Percentiles rank a stretch among this genome's conserved stretches.
phyloP scores from a whole-genome alignment of 2,888 invertebrate genomes.

The Incurvaria masculella region DNA sequence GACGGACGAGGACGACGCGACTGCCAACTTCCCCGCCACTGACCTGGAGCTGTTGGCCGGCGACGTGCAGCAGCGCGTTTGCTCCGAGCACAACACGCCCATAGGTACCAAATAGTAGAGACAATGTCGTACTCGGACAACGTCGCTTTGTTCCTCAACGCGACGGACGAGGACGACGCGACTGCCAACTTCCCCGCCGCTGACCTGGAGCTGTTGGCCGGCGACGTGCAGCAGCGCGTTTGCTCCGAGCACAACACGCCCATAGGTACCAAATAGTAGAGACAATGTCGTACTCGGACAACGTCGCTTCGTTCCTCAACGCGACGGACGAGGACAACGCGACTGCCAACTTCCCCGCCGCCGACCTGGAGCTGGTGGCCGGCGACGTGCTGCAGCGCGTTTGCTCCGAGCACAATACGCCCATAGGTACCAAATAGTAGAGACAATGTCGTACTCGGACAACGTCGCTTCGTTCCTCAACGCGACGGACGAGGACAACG shows the following conservation, averaged over 20 bases:
- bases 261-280: too few relatives aligned
- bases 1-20: slow-evolving; percentile 69
- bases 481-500: too few relatives aligned
- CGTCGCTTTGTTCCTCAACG: slow-evolving; percentile 85
- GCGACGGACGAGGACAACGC: background rate
- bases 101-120: slow-evolving; percentile 81
- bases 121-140: slow-evolving; percentile 95
- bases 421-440: too few relatives aligned
- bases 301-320: too few relatives aligned
- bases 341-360: background rate
- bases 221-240: slow-evolving; percentile 69
- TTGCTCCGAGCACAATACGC: too few relatives aligned
- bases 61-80: slow-evolving; percentile 67
- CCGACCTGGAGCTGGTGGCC: too few relatives aligned
- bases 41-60: slow-evolving; percentile 78
- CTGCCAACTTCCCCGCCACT: slow-evolving; percentile 54
- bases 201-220: slow-evolving; percentile 74
- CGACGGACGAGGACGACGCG: slow-evolving; percentile 69
- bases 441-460: too few relatives aligned
- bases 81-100: slow-evolving; percentile 70
- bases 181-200: slow-evolving; percentile 56
- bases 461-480: too few relatives aligned
- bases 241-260: slow-evolving; percentile 70
- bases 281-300: too few relatives aligned
- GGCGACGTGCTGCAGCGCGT: too few relatives aligned